Conservation (phyloP, 1,140 invertebrate species). For the Musca domestica region DNA sequence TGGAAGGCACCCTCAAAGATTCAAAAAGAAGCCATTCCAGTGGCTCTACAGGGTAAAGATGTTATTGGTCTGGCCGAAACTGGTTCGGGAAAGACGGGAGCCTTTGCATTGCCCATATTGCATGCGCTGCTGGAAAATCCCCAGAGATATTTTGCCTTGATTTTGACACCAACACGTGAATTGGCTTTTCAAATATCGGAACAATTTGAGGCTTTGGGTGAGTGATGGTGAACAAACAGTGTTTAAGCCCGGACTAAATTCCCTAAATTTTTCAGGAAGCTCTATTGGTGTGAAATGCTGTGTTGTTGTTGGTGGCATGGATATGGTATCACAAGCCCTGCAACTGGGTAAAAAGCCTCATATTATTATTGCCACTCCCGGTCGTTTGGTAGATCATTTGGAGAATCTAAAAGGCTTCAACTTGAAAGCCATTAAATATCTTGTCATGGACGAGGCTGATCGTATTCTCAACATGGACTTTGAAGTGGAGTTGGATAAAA, state of each 20-base stretch:
- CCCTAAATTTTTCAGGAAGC: conserved; percentile 59
- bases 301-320: conserved; percentile 97
- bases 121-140: conserved; percentile 87
- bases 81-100: conserved; percentile 96
- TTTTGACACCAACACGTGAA: conserved; percentile 96
- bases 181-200: conserved; percentile 95
- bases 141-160: conserved; percentile 89
- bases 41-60: conserved; percentile 89
- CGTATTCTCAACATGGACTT: conserved; percentile 96
- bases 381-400: conserved; percentile 84
- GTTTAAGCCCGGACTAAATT: too few relatives aligned
- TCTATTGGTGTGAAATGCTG: conserved; percentile 90
- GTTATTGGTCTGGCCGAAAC: conserved; percentile 97
- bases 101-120: conserved; percentile 94
- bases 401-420: conserved; percentile 95
- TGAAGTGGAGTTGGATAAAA: conserved; percentile 94
- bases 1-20: conserved; percentile 95
- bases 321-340: conserved; percentile 92
- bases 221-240: conserved; percentile 32
- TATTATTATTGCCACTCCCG: conserved; percentile 90
- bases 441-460: conserved; percentile 97
- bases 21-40: conserved; percentile 88
- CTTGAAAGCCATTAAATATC: conserved; percentile 81
- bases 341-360: conserved; percentile 93
- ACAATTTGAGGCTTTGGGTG: conserved; percentile 91